Evolutionary conservation across 2,797 vertebrate genomes (phyloP), one percentile per base, ranked within the genome.

Genomic region (Hoplostethus atlanticus): DNA sequence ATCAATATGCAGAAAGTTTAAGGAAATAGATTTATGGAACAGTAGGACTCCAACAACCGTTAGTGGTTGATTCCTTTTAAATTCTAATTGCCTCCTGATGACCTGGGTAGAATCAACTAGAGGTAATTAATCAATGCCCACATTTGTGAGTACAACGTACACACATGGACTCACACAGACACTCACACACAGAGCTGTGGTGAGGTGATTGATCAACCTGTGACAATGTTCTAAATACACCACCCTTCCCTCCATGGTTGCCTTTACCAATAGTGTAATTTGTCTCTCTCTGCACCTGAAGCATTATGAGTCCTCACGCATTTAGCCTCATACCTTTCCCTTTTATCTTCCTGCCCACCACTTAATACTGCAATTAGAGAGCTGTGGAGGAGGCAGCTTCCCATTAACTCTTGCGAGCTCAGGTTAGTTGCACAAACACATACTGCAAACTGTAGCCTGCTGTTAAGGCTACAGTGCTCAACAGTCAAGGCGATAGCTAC

Each of bases 191-290:
- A 64, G 52, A 68, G 66, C 56, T 71, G 65, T 66, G 70, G 81
- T 53, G 48, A 70, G 79, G 88, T 89, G 81, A 93, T 94, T 89
- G 81, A 89, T 94, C 90, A 92, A 76, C 40, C 71, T 25, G 60
- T 55, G 73, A 78, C 87, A 65, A 64, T 71, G 71, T 83, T 86
- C 75, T 81, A 84, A 87, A 90, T 82, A 84, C 88, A 71, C 80
- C 64, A 68, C 84, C 77, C 25, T 78, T 87, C 85, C 80, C 71
- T 80, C 72, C 71, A 73, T 70, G 75, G 80, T 69, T 76, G 68
- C 79, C 69, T 86, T 88, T 88, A 89, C 93, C 92, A 92, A 89
- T 90, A 86, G 85, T 80, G 89, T 87, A 86, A 93, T 95, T 92
- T 93, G 88, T 92, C 89, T 92, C 81, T 67, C 47, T 71, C 77